Base-by-base conservation (phyloP, 2,113 vertebrate species). In the Phainopepla nitens region DNA sequence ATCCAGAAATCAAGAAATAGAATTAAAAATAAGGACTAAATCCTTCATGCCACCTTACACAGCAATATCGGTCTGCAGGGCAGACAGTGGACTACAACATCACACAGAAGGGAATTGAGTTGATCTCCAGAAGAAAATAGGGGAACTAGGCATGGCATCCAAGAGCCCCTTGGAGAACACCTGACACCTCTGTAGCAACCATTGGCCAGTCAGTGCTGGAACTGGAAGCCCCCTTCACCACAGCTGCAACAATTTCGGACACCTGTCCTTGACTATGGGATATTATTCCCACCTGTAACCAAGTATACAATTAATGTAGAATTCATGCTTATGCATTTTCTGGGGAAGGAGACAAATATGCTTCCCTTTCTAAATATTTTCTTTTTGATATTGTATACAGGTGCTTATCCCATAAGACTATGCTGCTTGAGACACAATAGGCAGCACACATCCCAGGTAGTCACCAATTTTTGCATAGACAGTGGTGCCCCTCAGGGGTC, bases 131-230 rank as follows among this genome's bases (percentile, higher is more conserved):
- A 56, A 73, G 28, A 79, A 71, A 57, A 31, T 47, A 60, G 75
- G 28, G 36, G 17, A 90, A 11, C 10, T 76, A 56, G 41, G 25
- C 23, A 45, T 7, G 53, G 16, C 13, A 11, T 81, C 9, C 15
- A 72, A 25, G 20, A 42, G 36, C 15, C 27, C 31, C 41, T 75
- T 47, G 56, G 39, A 70, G 65, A 51, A 28, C 33, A 66, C 8
- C 7, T 5, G 0, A 22, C 12, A 11, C 24, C 10, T 49, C 35
- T 25, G 33, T 41, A 81, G 51, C 21, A 78, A 20, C 29, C 3
- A 7, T 9, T 35, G 6, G 23, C 23, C 75, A 62, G 62, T 20
- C 1, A 1, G 0, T 66, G 16, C 25, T 5, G 5, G 36, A 29
- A 1, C 2, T 41, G 53, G 31, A 87, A 77, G 20, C 11, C 7